A percentile compares a stretch with the other conserved stretches of the same genome.
Conservation (phyloP, 2,888 invertebrate species). For the Drosophila atroscutellata region DNA sequence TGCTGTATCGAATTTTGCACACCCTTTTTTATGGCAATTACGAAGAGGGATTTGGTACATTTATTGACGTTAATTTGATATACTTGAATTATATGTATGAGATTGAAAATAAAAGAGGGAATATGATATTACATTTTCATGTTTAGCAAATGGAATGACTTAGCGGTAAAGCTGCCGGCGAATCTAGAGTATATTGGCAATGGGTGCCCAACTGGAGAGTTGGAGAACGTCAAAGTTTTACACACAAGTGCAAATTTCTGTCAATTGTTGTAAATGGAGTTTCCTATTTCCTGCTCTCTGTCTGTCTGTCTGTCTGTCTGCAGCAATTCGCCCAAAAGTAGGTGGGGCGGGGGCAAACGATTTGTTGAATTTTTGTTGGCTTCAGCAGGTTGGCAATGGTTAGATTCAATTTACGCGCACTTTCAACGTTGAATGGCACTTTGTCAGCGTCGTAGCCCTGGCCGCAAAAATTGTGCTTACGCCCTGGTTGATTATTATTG, state of each 20-base stretch:
- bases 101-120: background rate
- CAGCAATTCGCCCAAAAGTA: constrained; percentile 50
- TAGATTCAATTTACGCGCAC: constrained; percentile 54
- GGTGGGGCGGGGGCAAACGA: constrained; percentile 27
- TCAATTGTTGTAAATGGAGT: constrained; percentile 72
- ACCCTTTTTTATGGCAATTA: constrained; percentile 32
- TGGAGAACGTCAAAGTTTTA: constrained; percentile 56
- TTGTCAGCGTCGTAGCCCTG: constrained; percentile 39
- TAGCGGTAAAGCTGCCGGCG: background rate
- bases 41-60: constrained; percentile 1
- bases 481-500: constrained; percentile 46
- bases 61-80: constrained; percentile 36
- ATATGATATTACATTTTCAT: background rate
- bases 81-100: constrained; percentile 9
- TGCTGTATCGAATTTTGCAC: constrained; percentile 42
- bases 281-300: constrained; percentile 58
- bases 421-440: constrained; percentile 26
- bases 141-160: background rate
- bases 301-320: constrained; percentile 32
- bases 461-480: constrained; percentile 5
- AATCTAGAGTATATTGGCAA: constrained; percentile 19
- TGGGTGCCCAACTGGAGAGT: constrained; percentile 4
- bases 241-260: constrained; percentile 75
- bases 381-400: constrained; percentile 14
- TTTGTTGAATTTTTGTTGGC: constrained; percentile 42